A percentile compares a stretch with the other conserved stretches of the same genome.
These are phyloP conservation scores for Idaea dimidiata DNA, from an alignment of 2,888 invertebrate genomes.

Conservation along the genomic window DNA sequence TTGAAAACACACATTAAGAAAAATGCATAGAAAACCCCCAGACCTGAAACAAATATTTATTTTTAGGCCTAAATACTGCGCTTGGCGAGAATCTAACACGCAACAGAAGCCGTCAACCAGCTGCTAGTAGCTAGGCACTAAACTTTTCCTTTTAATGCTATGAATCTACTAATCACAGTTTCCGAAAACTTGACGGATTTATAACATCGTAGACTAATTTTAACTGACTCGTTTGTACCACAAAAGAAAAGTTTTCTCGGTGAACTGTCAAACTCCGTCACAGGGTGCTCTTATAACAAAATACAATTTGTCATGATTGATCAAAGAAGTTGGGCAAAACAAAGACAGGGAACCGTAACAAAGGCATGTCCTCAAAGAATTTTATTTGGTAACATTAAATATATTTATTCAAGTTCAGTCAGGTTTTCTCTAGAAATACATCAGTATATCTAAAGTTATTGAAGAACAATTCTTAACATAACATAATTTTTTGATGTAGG, in stretches of 20 bases:
- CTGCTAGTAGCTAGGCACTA: background rate
- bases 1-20: too few relatives aligned
- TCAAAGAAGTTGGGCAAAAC: slow-evolving; percentile 68
- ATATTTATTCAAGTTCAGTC: slow-evolving; percentile 35
- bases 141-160: background rate
- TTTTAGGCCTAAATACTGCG: too few relatives aligned
- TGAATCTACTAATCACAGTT: background rate
- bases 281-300: slow-evolving; percentile 64
- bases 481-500: too few relatives aligned
- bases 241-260: slow-evolving; percentile 54
- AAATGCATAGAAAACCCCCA: too few relatives aligned
- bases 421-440: slow-evolving; percentile 9
- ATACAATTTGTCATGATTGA: slow-evolving; percentile 77
- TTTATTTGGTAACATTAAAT: slow-evolving; percentile 37
- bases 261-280: slow-evolving; percentile 68
- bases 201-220: slow-evolving; percentile 52
- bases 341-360: slow-evolving; percentile 51
- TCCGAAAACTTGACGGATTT: slow-evolving; percentile 27
- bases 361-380: slow-evolving; percentile 41
- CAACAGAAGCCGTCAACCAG: too few relatives aligned
- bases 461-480: too few relatives aligned
- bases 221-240: slow-evolving; percentile 51
- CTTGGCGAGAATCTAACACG: too few relatives aligned
- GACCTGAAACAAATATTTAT: too few relatives aligned
- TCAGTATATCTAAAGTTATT: background rate